Conservation (phyloP, 2,797 vertebrate genomes). For the Chelmon rostratus region DNA sequence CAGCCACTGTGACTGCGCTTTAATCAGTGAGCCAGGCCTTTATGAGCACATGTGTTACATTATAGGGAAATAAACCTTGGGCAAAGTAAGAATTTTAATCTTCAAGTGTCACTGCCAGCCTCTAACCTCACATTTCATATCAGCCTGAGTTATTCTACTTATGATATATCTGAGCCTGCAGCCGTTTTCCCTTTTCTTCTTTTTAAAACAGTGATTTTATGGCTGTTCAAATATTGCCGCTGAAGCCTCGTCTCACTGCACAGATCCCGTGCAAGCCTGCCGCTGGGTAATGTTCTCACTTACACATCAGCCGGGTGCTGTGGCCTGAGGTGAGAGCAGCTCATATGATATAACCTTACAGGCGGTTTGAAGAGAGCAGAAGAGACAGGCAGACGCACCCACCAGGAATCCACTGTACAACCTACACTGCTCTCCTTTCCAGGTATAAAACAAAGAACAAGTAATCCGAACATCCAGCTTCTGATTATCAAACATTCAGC, state of each 20-base stretch:
- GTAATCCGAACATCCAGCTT: slow-evolving; percentile 35
- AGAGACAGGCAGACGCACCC: slow-evolving; percentile 57
- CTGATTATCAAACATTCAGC: slow-evolving; percentile 14
- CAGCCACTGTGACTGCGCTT: slow-evolving; percentile 60
- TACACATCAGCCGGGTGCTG: slow-evolving; percentile 61
- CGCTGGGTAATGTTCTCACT: slow-evolving; percentile 67
- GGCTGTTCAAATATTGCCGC: slow-evolving; percentile 25
- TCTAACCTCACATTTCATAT: not conserved
- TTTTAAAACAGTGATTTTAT: slow-evolving; percentile 26
- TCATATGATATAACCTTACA: slow-evolving; percentile 49
- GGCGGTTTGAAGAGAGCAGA: slow-evolving; percentile 67
- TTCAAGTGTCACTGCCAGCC: slow-evolving; percentile 3
- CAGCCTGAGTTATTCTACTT: not conserved
- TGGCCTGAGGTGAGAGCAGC: slow-evolving; percentile 50
- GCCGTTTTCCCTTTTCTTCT: not conserved
- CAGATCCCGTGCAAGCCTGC: slow-evolving; percentile 14
- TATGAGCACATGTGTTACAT: slow-evolving; percentile 51
- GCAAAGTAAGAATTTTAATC: slow-evolving; percentile 9
- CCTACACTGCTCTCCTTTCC: slow-evolving; percentile 13
- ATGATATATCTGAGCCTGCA: not conserved
- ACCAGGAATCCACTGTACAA: slow-evolving; percentile 13
- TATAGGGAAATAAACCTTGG: slow-evolving; percentile 34
- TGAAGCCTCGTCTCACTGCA: slow-evolving; percentile 10
- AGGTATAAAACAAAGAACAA: slow-evolving; percentile 30
- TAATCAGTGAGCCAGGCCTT: slow-evolving; percentile 65